phyloP scores from a whole-genome alignment of 2,113 vertebrate genomes.

The Lepisosteus osseus region DNA sequence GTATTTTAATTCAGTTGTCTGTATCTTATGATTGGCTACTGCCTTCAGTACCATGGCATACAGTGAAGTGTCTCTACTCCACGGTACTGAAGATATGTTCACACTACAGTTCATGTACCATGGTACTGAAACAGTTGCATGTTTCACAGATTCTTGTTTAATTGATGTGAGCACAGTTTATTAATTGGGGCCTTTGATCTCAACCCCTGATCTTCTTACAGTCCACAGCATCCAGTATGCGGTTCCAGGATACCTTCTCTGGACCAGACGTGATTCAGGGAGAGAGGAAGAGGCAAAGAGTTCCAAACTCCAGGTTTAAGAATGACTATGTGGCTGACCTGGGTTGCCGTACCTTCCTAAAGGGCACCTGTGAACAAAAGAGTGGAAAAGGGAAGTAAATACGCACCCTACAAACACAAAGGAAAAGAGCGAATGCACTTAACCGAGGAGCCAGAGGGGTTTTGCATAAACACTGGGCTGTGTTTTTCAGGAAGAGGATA shows the following conservation, averaged over 20 bases:
- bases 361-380: constrained; percentile 46
- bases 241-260: constrained; percentile 72
- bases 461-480: not conserved
- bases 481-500: not conserved
- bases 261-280: constrained; percentile 58
- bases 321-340: constrained; percentile 74
- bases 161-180: no score
- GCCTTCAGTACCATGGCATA: no score
- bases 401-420: not conserved
- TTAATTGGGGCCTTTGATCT: not conserved
- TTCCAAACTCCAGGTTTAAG: constrained; percentile 70
- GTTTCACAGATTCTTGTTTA: no score
- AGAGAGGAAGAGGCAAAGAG: constrained; percentile 67
- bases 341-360: constrained; percentile 64
- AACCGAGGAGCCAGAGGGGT: no score
- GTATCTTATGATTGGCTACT: no score
- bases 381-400: constrained; percentile 58
- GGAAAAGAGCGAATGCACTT: no score
- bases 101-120: no score
- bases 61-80: no score
- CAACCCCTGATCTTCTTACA: constrained; percentile 44
- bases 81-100: no score
- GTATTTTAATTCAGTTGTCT: no score
- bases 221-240: constrained; percentile 78
- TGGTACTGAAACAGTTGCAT: no score